Conservation (phyloP, 2,797 vertebrate species). For the Nannoperca australis region DNA sequence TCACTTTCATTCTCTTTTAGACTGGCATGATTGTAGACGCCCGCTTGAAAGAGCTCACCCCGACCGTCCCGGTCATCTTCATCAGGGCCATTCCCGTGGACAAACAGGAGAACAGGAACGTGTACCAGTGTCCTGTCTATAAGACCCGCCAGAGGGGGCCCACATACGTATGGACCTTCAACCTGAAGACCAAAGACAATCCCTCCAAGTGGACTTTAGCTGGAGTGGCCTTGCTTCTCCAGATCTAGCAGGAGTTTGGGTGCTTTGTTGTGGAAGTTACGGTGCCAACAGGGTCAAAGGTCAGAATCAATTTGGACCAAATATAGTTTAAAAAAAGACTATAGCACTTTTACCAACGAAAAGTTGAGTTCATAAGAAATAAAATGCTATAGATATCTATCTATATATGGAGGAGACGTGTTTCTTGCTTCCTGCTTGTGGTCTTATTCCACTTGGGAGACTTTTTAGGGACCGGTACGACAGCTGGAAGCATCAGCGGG, state of each 20-base stretch:
- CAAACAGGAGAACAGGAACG: conserved; percentile 86
- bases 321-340: not conserved
- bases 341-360: not conserved
- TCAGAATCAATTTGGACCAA: not conserved
- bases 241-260: conserved; percentile 76
- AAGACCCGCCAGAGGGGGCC: conserved; percentile 93
- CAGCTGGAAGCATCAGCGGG: not conserved
- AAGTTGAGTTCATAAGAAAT: not conserved
- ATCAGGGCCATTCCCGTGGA: conserved; percentile 90
- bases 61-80: conserved; percentile 92
- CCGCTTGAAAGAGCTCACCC: conserved; percentile 91
- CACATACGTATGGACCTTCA: conserved; percentile 95
- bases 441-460: not conserved
- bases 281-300: conserved; percentile 33
- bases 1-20: conserved; percentile 70
- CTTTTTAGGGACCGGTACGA: not conserved
- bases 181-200: conserved; percentile 92
- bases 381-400: not conserved
- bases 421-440: not conserved
- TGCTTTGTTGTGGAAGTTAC: not conserved
- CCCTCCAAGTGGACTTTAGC: conserved; percentile 95
- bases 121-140: conserved; percentile 93
- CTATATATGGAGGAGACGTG: not conserved
- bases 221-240: conserved; percentile 93
- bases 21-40: conserved; percentile 89